A percentile compares a stretch with the other conserved stretches of the same genome.
Evolutionary conservation across 53 echinoderm and acorn worm species (phyloP).

Genomic region (Temnopleurus reevesii): DNA sequence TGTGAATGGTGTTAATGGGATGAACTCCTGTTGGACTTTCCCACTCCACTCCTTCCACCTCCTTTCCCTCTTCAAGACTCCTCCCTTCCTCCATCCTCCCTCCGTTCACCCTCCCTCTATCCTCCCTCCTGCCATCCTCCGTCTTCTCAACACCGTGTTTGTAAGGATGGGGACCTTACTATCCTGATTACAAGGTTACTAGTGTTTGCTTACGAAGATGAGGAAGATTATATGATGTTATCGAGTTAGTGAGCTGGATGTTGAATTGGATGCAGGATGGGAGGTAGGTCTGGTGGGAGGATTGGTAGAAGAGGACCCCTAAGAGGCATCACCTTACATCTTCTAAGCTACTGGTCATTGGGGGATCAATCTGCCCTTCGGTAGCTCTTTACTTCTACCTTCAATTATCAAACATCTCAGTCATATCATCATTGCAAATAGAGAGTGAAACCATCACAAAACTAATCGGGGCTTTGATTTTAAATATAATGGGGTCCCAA

Average conservation of each 20-base stretch:
- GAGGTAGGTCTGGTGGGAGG: background rate
- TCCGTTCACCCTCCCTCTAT: background rate
- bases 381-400: background rate
- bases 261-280: background rate
- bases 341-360: background rate
- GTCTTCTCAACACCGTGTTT: background rate
- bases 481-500: too few species aligned
- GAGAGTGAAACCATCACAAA: background rate
- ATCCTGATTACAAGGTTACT: slow-evolving; percentile 40
- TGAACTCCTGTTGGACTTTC: slow-evolving; percentile 41
- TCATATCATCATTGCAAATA: background rate
- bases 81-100: background rate
- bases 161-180: slow-evolving; percentile 34
- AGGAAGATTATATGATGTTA: slow-evolving; percentile 49
- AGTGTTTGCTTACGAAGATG: slow-evolving; percentile 49
- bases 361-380: slow-evolving; percentile 7
- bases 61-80: too few species aligned
- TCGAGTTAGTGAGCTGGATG: background rate
- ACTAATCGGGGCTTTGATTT: too few species aligned
- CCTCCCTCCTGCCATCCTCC: background rate
- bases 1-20: slow-evolving; percentile 1
- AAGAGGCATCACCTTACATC: background rate
- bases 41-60: background rate
- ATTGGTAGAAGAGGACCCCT: background rate
- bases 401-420: background rate